Base-by-base conservation (phyloP, 2,797 vertebrate species). In the Tapera naevia region DNA sequence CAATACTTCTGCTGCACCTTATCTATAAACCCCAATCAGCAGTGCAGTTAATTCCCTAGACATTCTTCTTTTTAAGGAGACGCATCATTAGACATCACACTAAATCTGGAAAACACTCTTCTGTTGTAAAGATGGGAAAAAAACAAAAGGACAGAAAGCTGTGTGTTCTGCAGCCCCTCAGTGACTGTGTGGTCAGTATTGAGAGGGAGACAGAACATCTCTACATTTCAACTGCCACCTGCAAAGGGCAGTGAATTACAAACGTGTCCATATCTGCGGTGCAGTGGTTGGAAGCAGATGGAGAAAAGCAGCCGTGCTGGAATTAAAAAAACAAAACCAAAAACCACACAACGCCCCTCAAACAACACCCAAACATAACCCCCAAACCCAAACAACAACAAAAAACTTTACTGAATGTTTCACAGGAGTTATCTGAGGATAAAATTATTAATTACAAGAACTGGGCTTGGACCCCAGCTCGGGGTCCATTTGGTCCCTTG, bases 11-110 rank as follows among this genome's bases (percentile, higher is more conserved):
- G 95, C 88, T 93, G 95, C 62, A 85, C 57, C 30, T 37, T 88
- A 93, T 83, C 83, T 88, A 92, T 91, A 87, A 93, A 82, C 84
- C 84, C 88, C 92, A 80, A 80, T 94, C 94, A 96, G 88, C 87
- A 94, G 95, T 96, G 94, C 90, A 97, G 95, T 94, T 94, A 85
- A 95, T 91, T 94, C 88, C 86, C 91, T 82, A 95, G 91, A 94
- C 92, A 92, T 96, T 97, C 95, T 93, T 96, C 78, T 93, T 93
- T 96, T 89, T 91, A 93, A 92, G 90, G 71, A 96, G 93, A 96
- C 56, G 54, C 86, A 83, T 96, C 81, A 61, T 74, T 88, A 94
- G 89, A 95, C 85, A 88, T 92, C 88, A 94, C 80, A 83, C 73
- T 78, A 87, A 88, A 95, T 83, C 84, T 60, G 80, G 75, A 67